phyloP scores from a whole-genome alignment of 2,113 vertebrate genomes.

The Chloropsis hardwickii region DNA sequence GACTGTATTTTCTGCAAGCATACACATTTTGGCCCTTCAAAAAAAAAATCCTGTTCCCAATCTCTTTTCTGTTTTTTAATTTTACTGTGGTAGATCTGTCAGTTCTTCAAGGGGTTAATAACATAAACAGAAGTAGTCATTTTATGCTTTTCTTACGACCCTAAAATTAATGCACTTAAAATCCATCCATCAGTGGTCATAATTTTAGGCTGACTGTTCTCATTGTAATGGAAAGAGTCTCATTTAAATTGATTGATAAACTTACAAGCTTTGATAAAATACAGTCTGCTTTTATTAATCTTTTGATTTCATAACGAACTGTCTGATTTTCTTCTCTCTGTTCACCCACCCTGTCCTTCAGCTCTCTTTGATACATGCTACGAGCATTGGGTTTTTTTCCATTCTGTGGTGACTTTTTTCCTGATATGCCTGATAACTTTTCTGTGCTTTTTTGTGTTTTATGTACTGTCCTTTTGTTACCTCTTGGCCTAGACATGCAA shows the following conservation, averaged over 20 bases:
- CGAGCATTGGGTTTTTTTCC: neutral
- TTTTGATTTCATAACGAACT: constrained; percentile 60
- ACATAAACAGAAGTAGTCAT: neutral
- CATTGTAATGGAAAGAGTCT: constrained; percentile 23
- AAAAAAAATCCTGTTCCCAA: neutral
- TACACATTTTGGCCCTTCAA: neutral
- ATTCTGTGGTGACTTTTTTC: neutral
- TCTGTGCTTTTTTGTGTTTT: neutral
- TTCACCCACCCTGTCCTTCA: neutral
- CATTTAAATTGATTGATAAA: constrained; percentile 70
- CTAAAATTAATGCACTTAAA: constrained; percentile 52
- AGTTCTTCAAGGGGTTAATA: constrained; percentile 15
- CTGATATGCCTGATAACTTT: neutral
- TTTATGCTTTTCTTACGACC: constrained; percentile 34
- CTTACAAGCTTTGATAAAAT: constrained; percentile 61
- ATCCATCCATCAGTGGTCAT: constrained; percentile 36
- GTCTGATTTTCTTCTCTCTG: neutral
- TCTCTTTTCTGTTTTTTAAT: neutral
- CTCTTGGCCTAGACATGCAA: neutral
- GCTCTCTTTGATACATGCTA: neutral
- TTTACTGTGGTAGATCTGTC: neutral
- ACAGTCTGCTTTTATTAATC: constrained; percentile 46
- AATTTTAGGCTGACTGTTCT: constrained; percentile 30
- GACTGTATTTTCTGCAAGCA: neutral
- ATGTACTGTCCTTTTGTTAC: neutral